These are phyloP conservation scores for Acinonyx jubatus DNA, from an alignment of 2,113 vertebrate genomes.

Conservation along the genomic window DNA sequence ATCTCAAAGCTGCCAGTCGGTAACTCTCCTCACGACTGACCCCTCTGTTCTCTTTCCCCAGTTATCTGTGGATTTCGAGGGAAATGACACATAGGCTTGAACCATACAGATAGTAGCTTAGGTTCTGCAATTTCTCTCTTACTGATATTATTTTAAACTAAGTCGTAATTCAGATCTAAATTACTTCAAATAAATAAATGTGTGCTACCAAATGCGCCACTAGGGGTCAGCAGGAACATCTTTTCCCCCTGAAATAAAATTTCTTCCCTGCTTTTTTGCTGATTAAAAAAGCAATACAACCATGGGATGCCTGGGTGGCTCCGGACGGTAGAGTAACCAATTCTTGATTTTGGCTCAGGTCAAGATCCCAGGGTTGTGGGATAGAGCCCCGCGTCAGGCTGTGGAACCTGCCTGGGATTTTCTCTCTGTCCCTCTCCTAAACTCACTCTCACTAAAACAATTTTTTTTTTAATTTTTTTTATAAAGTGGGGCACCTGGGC, in stretches of 20 bases:
- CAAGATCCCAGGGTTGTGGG: too few species aligned
- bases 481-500: too few species aligned
- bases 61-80: background rate
- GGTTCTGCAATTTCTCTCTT: background rate
- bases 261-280: background rate
- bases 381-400: too few species aligned
- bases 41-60: background rate
- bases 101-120: background rate
- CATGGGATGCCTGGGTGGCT: too few species aligned
- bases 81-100: background rate
- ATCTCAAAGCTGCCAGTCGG: background rate
- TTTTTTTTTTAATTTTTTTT: too few species aligned
- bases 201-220: constrained; percentile 30
- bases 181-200: constrained; percentile 19
- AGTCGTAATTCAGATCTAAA: background rate
- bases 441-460: too few species aligned
- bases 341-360: too few species aligned
- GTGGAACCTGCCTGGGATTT: too few species aligned
- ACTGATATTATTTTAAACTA: background rate
- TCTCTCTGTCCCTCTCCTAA: too few species aligned
- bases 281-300: background rate
- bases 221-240: constrained; percentile 77
- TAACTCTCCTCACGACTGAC: background rate
- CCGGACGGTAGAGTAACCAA: too few species aligned
- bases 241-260: background rate